phyloP scores from a whole-genome alignment of 2,797 vertebrate genomes.

The Cirrhinus mrigala region DNA sequence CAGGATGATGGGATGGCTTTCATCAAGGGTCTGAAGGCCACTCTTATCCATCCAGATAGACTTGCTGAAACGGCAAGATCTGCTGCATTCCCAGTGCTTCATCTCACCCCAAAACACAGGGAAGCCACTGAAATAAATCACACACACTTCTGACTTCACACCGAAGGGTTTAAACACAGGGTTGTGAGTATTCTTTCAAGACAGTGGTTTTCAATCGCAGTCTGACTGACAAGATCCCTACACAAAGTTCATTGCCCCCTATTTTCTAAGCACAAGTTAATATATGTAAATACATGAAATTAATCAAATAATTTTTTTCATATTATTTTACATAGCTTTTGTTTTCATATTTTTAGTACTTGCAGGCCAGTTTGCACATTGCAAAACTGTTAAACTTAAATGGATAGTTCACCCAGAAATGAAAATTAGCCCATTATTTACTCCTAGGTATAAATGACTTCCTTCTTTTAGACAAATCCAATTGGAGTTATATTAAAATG shows the following conservation, averaged over 20 bases:
- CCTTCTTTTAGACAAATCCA: too few relatives aligned
- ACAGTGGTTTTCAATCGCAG: not conserved
- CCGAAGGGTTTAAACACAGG: not conserved
- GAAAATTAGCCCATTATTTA: too few relatives aligned
- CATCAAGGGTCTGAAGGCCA: slow-evolving; percentile 57
- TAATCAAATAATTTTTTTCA: not conserved
- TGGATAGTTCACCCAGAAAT: too few relatives aligned
- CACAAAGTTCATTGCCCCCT: not conserved
- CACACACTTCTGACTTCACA: not conserved
- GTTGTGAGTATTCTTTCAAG: not conserved
- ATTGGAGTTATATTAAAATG: too few relatives aligned
- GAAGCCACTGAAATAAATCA: slow-evolving; percentile 15
- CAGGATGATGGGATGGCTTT: slow-evolving; percentile 53
- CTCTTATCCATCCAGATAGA: slow-evolving; percentile 49
- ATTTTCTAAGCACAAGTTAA: not conserved
- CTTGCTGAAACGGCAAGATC: slow-evolving; percentile 57
- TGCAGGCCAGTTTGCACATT: not conserved
- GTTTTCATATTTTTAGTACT: not conserved
- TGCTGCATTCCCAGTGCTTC: slow-evolving; percentile 33
- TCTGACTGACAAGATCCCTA: not conserved
- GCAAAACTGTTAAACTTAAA: not conserved
- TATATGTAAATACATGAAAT: not conserved
- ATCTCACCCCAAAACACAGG: slow-evolving; percentile 38
- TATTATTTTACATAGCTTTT: not conserved
- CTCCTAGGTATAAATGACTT: too few relatives aligned